phyloP scores from a whole-genome alignment of 2,113 vertebrate genomes.

The Symphodus melops region DNA sequence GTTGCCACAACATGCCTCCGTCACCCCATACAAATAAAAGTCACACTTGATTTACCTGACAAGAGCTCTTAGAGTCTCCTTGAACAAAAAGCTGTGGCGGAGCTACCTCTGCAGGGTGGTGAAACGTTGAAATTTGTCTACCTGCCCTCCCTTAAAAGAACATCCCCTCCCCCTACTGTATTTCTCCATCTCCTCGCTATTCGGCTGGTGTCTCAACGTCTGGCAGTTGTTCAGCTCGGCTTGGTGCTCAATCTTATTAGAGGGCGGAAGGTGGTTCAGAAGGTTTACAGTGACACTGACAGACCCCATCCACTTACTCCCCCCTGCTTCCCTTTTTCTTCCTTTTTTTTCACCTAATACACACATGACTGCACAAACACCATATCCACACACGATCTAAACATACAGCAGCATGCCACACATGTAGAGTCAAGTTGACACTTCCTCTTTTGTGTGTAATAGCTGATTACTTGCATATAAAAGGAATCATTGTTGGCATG shows the following conservation, averaged over 20 bases:
- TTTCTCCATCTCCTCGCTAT: conserved; percentile 58
- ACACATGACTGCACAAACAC: conserved; percentile 43
- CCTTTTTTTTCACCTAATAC: conserved; percentile 9
- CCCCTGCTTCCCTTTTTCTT: not conserved
- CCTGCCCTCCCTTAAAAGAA: conserved; percentile 51
- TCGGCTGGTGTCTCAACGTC: conserved; percentile 55
- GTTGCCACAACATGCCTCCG: conserved; percentile 48
- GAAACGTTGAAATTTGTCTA: conserved; percentile 53
- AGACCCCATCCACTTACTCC: conserved; percentile 48
- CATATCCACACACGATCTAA: conserved; percentile 40
- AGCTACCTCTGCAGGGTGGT: conserved; percentile 38
- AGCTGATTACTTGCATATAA: conserved; percentile 55
- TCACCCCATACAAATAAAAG: conserved; percentile 80
- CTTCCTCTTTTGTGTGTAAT: conserved; percentile 71
- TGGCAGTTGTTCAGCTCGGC: conserved; percentile 73
- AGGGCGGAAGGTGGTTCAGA: conserved; percentile 66
- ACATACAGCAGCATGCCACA: conserved; percentile 20
- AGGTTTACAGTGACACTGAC: conserved; percentile 61
- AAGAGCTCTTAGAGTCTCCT: conserved; percentile 75
- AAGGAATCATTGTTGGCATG: conserved; percentile 58
- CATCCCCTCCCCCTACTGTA: not conserved
- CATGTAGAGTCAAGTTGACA: conserved; percentile 43
- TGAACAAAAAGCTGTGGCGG: conserved; percentile 47
- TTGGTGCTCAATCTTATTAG: conserved; percentile 76
- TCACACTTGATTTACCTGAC: conserved; percentile 82